Base-by-base conservation (phyloP, 2,888 invertebrate genomes). In the Tethea ocularis region DNA sequence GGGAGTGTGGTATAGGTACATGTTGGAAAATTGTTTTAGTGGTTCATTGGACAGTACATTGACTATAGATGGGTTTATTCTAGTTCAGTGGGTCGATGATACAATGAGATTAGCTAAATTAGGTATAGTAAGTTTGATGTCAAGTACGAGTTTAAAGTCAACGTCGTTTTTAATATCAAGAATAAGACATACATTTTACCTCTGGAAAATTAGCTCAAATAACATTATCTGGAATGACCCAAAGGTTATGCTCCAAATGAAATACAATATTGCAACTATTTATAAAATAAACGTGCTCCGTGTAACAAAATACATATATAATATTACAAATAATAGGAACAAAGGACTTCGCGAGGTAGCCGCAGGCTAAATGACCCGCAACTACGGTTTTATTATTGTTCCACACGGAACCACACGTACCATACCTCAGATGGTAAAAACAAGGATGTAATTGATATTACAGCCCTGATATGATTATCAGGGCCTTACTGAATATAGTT, bases 361-460 rank as follows among this genome's bases (percentile, higher is more conserved):
- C 69, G 72, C 70, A 70, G 61, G 76, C 70, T 80, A 81, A 86
- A 86, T 86, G 83, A 81, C 64, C 72, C 71, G 76, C 74, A 82
- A 77, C 75, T 69, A 68, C 70, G 66, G 72, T 80, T 83, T 80
- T 81, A 80, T 80, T 80, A 78, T 58, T 54, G 74, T 59, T 64
- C 71, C 62, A 65, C 63, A 66, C 69, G 63, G 64, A 56, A 63
- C 66, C 62, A 60, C 56, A 60, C 2, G 59, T 56, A 61, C 60
- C 63, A 58, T 60, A 60, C 46, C 60, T 55, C 60, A 20, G 46
- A 46, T 46, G 10, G n/a, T 20, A 7, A n/a, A 46, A 46, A 46
- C n/a, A 46, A 46, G 46, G 46, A 46, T 46, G 2, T n/a, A 20
- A 46, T n/a, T 10, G 1, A 15, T 2, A 36, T 13, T 36, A 24